Percentiles rank a stretch among this genome's conserved stretches.
Conservation (phyloP, 2,797 vertebrate genomes). For the Buphagus erythrorhynchus region DNA sequence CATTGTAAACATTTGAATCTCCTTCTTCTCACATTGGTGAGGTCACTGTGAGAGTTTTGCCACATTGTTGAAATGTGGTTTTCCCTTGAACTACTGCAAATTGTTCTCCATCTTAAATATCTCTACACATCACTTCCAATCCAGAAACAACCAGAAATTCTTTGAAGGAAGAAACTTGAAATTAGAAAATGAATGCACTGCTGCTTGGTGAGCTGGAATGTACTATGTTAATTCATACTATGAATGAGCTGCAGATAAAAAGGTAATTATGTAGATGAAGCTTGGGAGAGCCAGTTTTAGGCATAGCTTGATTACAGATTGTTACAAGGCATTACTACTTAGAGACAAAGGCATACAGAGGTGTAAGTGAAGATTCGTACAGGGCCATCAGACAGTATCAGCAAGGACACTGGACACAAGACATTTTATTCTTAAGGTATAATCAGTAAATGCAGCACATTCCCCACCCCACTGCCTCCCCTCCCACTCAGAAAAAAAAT, state of each 20-base stretch:
- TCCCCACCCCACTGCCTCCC: background rate
- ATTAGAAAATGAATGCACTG: background rate
- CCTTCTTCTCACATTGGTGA: background rate
- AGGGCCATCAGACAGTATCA: background rate
- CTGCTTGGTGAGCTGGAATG: background rate
- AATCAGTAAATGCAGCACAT: background rate
- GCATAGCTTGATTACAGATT: background rate
- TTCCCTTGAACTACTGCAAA: background rate
- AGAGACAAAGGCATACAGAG: background rate
- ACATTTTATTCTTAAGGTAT: background rate
- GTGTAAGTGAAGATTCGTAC: accelerated
- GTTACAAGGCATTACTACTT: background rate
- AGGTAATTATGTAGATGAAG: background rate
- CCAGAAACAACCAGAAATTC: background rate
- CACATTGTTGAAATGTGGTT: background rate
- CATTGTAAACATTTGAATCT: background rate
- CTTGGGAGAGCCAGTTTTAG: background rate
- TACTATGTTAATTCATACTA: background rate
- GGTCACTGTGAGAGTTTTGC: background rate
- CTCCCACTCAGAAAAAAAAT: background rate
- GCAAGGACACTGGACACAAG: background rate
- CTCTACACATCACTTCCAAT: background rate
- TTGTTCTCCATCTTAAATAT: background rate
- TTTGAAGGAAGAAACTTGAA: background rate
- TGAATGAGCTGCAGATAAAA: background rate